phyloP scores from a whole-genome alignment of 2,797 vertebrate species.

The Myripristis jacobus region DNA sequence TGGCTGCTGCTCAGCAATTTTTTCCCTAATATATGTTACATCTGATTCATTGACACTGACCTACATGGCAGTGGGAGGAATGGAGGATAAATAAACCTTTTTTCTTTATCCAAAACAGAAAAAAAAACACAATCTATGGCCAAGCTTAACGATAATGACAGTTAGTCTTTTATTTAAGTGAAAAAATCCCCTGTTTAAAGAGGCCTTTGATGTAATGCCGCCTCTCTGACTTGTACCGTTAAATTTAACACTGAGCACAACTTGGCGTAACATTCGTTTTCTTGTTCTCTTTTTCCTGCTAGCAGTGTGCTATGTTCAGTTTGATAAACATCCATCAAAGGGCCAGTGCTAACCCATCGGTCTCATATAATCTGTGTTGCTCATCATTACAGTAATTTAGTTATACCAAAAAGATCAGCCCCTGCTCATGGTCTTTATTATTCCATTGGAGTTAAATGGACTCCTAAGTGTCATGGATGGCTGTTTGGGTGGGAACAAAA shows the following conservation, averaged over 20 bases:
- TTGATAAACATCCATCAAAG: conserved; percentile 65
- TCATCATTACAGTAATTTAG: conserved; percentile 63
- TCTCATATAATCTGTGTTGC: conserved; percentile 54
- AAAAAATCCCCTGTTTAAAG: conserved; percentile 61
- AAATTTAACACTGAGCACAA: conserved; percentile 64
- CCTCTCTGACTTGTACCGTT: conserved; percentile 65
- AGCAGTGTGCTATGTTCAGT: conserved; percentile 48
- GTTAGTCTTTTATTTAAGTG: conserved; percentile 70
- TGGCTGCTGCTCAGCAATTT: conserved; percentile 55
- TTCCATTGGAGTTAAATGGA: conserved; percentile 64
- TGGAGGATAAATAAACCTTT: conserved; percentile 55
- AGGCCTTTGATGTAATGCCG: conserved; percentile 66
- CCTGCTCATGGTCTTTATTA: conserved; percentile 48
- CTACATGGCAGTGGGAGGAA: conserved; percentile 68
- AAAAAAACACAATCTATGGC: conserved; percentile 55
- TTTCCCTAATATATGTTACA: conserved; percentile 58
- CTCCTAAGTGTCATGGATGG: conserved; percentile 62
- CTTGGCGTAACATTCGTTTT: conserved; percentile 41
- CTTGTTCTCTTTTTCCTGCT: conserved; percentile 35
- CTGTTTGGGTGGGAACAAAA: conserved; percentile 64
- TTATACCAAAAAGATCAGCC: conserved; percentile 46
- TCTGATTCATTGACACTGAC: conserved; percentile 71
- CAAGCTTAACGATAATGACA: conserved; percentile 70
- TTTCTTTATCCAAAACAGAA: conserved; percentile 61
- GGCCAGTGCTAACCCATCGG: conserved; percentile 49